Conservation (phyloP, 2,797 vertebrate species). For the Austrolebias charrua region DNA sequence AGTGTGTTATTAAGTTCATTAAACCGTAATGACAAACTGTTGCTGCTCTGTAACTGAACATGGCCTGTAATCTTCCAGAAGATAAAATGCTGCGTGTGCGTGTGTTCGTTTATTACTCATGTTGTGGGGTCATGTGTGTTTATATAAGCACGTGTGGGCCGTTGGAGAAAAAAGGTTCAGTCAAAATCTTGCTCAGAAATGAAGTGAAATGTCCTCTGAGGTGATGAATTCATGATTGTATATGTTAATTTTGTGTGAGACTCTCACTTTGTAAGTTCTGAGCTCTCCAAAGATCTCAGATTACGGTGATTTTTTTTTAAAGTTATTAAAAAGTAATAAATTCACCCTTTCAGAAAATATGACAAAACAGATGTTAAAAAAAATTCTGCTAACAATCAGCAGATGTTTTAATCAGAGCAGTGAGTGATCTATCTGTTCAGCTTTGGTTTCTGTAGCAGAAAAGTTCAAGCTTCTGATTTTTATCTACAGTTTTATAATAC, state of each 20-base stretch:
- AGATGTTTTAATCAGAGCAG: too few species aligned
- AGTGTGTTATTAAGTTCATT: constrained; percentile 65
- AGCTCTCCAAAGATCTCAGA: neutral
- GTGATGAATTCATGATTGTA: constrained; percentile 8
- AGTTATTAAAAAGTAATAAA: too few species aligned
- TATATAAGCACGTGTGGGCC: neutral
- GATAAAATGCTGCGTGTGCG: constrained; percentile 31
- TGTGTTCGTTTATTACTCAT: constrained; percentile 17
- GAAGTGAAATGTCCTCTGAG: neutral
- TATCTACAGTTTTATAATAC: too few species aligned
- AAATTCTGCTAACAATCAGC: too few species aligned
- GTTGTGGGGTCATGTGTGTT: constrained; percentile 3
- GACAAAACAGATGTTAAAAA: too few species aligned
- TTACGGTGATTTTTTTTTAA: neutral
- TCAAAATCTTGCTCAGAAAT: neutral
- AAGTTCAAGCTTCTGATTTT: too few species aligned
- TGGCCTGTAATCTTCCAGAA: constrained; percentile 55
- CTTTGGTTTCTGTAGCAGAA: too few species aligned
- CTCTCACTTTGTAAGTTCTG: neutral
- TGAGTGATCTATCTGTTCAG: too few species aligned
- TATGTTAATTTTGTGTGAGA: constrained; percentile 6
- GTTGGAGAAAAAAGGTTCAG: neutral
- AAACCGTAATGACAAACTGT: constrained; percentile 63
- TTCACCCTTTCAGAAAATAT: too few species aligned
- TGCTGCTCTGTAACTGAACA: constrained; percentile 35